Conservation (phyloP, 2,888 invertebrate species). For the Drosophila gaucha region DNA sequence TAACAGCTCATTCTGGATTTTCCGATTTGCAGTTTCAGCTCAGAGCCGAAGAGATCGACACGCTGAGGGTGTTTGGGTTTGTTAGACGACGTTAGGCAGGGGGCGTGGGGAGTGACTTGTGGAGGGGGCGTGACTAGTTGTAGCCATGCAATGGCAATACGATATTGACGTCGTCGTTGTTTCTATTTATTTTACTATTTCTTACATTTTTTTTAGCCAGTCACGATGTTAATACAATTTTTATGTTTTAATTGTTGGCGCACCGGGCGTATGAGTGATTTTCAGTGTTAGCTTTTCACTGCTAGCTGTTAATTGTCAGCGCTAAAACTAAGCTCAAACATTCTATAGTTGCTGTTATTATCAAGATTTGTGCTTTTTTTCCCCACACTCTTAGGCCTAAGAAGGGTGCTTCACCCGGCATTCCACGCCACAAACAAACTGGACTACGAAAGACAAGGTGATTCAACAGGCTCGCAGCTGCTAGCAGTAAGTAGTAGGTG, state of each 20-base stretch:
- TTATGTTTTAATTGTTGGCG: constrained; percentile 72
- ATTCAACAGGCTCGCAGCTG: constrained; percentile 43
- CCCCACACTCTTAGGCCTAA: background rate
- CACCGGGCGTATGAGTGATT: constrained; percentile 75
- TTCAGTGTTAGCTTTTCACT: constrained; percentile 70
- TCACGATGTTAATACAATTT: constrained; percentile 82
- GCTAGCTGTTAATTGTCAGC: constrained; percentile 64
- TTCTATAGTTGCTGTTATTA: constrained; percentile 46
- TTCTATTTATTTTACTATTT: background rate
- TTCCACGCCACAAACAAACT: constrained; percentile 6
- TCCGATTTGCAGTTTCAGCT: constrained; percentile 63
- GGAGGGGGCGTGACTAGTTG: constrained; percentile 24
- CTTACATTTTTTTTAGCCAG: constrained; percentile 45
- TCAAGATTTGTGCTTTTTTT: constrained; percentile 33
- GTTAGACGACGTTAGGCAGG: background rate
- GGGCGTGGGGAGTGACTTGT: background rate
- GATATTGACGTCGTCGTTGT: constrained; percentile 60
- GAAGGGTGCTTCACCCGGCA: constrained; percentile 63
- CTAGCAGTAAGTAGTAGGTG: constrained; percentile 41
- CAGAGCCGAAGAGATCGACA: constrained; percentile 26
- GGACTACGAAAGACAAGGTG: constrained; percentile 20
- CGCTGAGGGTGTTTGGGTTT: constrained; percentile 6
- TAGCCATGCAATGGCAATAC: constrained; percentile 32
- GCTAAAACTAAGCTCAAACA: constrained; percentile 52
- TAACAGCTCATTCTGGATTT: constrained; percentile 77